phyloP scores from a whole-genome alignment of 2,797 vertebrate genomes.

The Ciconia nigra region DNA sequence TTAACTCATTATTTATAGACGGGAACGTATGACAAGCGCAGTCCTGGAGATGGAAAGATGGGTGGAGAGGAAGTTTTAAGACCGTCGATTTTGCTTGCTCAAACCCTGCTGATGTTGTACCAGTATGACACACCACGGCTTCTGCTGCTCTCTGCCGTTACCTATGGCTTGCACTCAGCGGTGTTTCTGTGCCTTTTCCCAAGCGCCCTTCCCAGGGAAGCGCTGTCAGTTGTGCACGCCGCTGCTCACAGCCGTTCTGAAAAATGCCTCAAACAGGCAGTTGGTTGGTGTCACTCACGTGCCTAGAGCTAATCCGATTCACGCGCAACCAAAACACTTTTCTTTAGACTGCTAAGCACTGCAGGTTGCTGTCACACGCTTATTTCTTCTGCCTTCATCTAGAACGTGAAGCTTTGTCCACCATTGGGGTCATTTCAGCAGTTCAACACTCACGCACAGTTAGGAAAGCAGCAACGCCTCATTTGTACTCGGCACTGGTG shows the following conservation, averaged over 20 bases:
- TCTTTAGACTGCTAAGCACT: background rate
- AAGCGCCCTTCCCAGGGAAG: background rate
- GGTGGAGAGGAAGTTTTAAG: background rate
- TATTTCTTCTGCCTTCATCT: background rate
- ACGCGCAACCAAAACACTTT: background rate
- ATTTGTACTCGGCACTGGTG: background rate
- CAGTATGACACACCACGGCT: background rate
- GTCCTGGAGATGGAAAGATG: background rate
- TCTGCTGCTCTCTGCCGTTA: background rate
- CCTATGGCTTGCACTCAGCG: accelerated
- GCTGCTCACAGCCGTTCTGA: background rate
- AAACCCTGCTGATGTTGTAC: background rate
- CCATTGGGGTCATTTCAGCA: background rate
- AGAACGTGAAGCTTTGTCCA: background rate
- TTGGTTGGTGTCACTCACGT: background rate
- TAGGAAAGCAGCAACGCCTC: background rate
- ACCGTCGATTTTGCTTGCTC: background rate
- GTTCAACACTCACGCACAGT: too few species aligned
- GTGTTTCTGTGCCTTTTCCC: background rate
- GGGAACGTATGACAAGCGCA: background rate
- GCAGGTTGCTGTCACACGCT: background rate
- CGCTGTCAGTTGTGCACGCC: accelerated
- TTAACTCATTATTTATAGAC: background rate
- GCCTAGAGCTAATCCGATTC: background rate
- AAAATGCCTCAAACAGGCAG: background rate